Conservation (phyloP, 2,113 vertebrate genomes). For the cat (Felis catus) region DNA sequence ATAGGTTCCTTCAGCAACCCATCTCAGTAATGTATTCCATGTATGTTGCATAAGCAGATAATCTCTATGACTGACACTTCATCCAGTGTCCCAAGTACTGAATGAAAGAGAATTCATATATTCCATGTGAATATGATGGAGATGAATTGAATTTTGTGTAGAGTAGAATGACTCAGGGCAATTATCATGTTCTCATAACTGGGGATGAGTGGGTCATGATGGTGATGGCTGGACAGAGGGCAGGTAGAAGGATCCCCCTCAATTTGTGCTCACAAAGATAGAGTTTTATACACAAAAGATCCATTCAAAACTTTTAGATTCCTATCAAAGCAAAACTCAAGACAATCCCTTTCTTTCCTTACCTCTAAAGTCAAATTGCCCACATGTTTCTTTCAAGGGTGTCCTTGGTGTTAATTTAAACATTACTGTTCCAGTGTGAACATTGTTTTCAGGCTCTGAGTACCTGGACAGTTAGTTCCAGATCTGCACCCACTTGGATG, state of each 20-base stretch:
- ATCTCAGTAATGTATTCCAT: not conserved
- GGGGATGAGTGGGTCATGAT: not conserved
- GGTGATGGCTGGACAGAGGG: not conserved
- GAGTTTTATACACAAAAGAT: not conserved
- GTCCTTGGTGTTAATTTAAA: not conserved
- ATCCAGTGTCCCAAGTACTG: not conserved
- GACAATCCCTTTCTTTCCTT: not conserved
- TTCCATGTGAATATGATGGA: not conserved
- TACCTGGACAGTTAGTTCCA: not conserved
- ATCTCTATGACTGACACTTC: not conserved
- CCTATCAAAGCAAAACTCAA: not conserved
- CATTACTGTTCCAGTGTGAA: not conserved
- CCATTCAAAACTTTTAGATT: not conserved
- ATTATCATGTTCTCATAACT: not conserved
- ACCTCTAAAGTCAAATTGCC: not conserved
- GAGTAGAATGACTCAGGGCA: not conserved
- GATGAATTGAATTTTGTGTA: not conserved
- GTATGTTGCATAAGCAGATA: not conserved
- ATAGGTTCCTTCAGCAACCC: not conserved
- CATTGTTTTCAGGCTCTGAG: not conserved
- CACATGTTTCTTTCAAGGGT: not conserved
- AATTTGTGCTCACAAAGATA: not conserved
- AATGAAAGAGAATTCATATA: not conserved
- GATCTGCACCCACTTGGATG: not conserved
- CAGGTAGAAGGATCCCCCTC: not conserved